These are phyloP conservation scores for Sporophila hypoxantha DNA, from an alignment of 2,113 vertebrate genomes.

Conservation along the genomic window DNA sequence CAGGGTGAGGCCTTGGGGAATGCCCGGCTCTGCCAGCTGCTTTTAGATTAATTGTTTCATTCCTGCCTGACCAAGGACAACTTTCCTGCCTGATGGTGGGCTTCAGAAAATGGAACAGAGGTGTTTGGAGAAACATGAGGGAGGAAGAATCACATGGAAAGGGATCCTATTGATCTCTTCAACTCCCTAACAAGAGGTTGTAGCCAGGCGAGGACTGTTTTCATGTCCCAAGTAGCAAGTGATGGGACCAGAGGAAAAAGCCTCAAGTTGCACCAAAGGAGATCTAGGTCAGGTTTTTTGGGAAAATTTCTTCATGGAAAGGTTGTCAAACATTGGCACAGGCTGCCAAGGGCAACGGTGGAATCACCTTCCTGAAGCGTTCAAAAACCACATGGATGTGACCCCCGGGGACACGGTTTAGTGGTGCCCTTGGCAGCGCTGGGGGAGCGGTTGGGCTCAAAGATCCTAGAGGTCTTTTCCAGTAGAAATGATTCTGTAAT, in stretches of 20 bases:
- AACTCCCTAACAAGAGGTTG: background rate
- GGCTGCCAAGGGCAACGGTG: background rate
- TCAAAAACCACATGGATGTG: background rate
- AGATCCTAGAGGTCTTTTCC: background rate
- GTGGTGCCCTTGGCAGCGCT: background rate
- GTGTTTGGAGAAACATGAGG: background rate
- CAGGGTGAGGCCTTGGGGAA: rapidly evolving
- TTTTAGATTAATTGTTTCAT: background rate
- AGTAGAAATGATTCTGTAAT: background rate
- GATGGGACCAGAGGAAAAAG: background rate
- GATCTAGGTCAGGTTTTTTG: background rate
- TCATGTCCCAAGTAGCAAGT: background rate
- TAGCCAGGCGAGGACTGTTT: rapidly evolving
- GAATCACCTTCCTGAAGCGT: background rate
- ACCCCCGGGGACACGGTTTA: background rate
- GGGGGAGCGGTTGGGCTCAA: background rate
- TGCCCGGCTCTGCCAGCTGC: background rate
- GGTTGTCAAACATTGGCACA: background rate
- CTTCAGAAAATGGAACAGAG: background rate
- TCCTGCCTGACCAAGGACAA: background rate
- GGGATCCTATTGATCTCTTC: background rate
- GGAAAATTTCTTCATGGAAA: background rate
- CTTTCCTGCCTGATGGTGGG: background rate
- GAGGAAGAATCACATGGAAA: background rate
- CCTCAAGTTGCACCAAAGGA: background rate